Evolutionary conservation across 2,113 vertebrate genomes (phyloP).

Genomic region (Notarius quadriscutis): DNA sequence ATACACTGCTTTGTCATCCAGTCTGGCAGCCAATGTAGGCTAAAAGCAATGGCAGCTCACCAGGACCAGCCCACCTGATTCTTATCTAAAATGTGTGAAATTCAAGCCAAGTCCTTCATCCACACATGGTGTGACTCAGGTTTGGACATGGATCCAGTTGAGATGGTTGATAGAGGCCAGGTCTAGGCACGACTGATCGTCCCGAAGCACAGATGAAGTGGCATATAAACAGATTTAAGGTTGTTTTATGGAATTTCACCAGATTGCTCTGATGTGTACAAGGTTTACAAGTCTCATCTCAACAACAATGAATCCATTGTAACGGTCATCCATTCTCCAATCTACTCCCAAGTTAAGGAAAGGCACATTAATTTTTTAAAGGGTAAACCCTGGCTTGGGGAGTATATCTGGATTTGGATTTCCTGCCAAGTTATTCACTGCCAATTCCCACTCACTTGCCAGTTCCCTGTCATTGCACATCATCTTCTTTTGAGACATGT

Average conservation of each 20-base stretch:
- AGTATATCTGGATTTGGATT: not conserved
- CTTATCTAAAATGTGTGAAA: constrained; percentile 6
- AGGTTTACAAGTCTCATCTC: not conserved
- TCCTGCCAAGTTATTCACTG: not conserved
- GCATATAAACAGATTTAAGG: not conserved
- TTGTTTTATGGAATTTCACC: not conserved
- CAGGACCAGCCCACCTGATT: not conserved
- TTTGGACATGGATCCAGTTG: constrained; percentile 28
- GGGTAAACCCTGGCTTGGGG: not conserved
- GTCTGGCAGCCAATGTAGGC: constrained; percentile 12
- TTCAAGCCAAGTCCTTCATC: constrained; percentile 13
- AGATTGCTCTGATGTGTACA: not conserved
- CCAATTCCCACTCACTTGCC: not conserved
- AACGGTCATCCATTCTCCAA: not conserved
- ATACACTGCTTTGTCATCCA: constrained; percentile 17
- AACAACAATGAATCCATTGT: not conserved
- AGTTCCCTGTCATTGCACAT: not conserved
- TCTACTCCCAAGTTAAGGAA: not conserved
- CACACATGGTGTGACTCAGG: constrained; percentile 12
- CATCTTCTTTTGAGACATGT: not conserved
- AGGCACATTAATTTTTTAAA: not conserved
- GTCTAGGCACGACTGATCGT: constrained; percentile 3
- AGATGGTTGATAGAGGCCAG: constrained; percentile 23
- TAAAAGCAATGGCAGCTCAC: not conserved
- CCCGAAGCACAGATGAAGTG: not conserved